Evolutionary conservation across 2,113 vertebrate genomes (phyloP), one percentile per base, ranked within the genome.

Genomic region (Theropithecus gelada): DNA sequence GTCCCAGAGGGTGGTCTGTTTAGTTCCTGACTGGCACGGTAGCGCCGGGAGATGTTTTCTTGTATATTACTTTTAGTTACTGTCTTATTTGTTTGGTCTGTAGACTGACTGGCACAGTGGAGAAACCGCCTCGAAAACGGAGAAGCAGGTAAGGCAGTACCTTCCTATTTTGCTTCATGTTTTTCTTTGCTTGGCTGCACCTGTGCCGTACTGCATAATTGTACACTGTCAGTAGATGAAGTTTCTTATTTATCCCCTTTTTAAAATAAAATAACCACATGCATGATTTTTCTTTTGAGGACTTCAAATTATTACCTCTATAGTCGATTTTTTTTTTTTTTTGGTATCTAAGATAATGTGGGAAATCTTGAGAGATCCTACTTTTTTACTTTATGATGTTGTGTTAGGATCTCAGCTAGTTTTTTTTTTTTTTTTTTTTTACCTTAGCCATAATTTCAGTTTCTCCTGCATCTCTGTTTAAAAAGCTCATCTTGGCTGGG

Each of bases 81-180:
- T 38, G 12, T 90, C 85, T 88, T 88, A 6, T 97, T 79, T 97
- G 91, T 97, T 97, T 97, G 97, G 57, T 97, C 76, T 93, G 17
- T 89, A 98, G 98, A 98, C 95, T 98, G 90, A 97, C 97, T 90
- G 97, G 98, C 98, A 98, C 97, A 52, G 98, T 98, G 98, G 98
- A 98, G 97, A 98, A 97, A 95, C 97, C 97, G 70, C 97, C 98
- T 88, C 98, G 98, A 90, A 98, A 98, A 97, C 97, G 98, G 95
- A 98, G 96, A 98, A 97, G 90, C 97, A 98, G 98, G 98, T 98
- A 97, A 97, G 83, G 93, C 55, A 43, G 90, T 40, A 88, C 96
- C 76, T 96, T 89, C 87, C 68, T 72, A 9, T 84, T 72, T 90
- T 57, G 92, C 57, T 78, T 96, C 25, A 48, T 96, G 75, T 93